phyloP scores from a whole-genome alignment of 2,113 vertebrate species.

The Blennius ocellaris region DNA sequence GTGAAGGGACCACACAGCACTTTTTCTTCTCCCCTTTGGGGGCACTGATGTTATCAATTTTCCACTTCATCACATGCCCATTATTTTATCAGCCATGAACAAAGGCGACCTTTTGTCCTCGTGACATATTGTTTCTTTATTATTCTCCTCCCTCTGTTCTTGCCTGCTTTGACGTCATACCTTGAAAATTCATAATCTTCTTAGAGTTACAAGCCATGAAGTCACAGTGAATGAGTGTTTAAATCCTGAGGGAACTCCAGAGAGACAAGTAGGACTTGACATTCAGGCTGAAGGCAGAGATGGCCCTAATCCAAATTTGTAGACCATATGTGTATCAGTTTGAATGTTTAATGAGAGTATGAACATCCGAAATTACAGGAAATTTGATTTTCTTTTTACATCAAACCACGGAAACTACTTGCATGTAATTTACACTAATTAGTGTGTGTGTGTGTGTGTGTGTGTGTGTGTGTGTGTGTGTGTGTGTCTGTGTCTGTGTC shows the following conservation, averaged over 20 bases:
- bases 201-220: background rate
- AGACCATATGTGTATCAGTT: too few species aligned
- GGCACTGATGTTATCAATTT: slow-evolving; percentile 37
- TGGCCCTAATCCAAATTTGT: too few species aligned
- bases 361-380: too few species aligned
- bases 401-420: too few species aligned
- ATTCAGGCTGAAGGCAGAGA: too few species aligned
- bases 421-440: too few species aligned
- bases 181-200: background rate
- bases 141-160: background rate
- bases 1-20: slow-evolving; percentile 3
- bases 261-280: background rate
- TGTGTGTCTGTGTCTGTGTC: too few species aligned
- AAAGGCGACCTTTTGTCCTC: slow-evolving; percentile 26
- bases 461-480: too few species aligned
- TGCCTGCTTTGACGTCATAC: slow-evolving; percentile 9
- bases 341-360: too few species aligned
- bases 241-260: background rate
- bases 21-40: slow-evolving; percentile 3
- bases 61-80: slow-evolving; percentile 37
- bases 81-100: slow-evolving; percentile 34
- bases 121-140: background rate
- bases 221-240: background rate
- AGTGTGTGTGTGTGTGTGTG: too few species aligned
- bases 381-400: too few species aligned